A percentile compares a stretch with the other conserved stretches of the same genome.
Evolutionary conservation across 2,797 vertebrate species (phyloP).

Genomic region (Carapus acus): DNA sequence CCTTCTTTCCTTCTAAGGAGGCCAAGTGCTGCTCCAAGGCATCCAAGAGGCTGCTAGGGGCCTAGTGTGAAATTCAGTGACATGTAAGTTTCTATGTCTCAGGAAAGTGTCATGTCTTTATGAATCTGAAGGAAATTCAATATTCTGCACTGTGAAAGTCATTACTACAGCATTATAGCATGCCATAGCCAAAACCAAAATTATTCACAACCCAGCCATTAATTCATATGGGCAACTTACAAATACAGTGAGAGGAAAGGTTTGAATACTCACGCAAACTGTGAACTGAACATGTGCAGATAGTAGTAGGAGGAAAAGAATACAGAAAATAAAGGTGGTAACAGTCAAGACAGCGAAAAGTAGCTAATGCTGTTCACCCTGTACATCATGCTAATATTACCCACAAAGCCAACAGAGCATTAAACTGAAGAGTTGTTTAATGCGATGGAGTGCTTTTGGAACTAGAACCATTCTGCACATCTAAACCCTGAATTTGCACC

Average conservation of each 20-base stretch:
- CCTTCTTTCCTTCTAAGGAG: slow-evolving; percentile 95
- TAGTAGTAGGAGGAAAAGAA: slow-evolving; percentile 62
- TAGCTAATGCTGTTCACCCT: background rate
- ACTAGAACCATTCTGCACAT: background rate
- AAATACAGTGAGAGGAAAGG: slow-evolving; percentile 56
- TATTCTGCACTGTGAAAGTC: slow-evolving; percentile 31
- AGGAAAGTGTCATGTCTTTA: slow-evolving; percentile 4
- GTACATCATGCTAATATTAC: background rate
- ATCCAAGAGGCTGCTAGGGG: slow-evolving; percentile 91
- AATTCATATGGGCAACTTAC: slow-evolving; percentile 31
- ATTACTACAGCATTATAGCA: no score
- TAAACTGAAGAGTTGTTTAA: background rate
- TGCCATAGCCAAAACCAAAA: slow-evolving; percentile 14
- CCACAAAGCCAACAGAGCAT: background rate
- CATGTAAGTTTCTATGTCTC: slow-evolving; percentile 33
- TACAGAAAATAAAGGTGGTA: slow-evolving; percentile 72
- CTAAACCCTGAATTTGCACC: slow-evolving; percentile 44
- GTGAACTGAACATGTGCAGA: slow-evolving; percentile 70
- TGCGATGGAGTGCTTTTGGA: background rate
- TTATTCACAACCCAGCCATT: slow-evolving; percentile 29
- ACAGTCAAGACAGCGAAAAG: slow-evolving; percentile 45
- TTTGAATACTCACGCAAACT: slow-evolving; percentile 74
- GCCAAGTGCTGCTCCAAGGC: slow-evolving; percentile 93
- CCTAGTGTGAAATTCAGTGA: slow-evolving; percentile 66
- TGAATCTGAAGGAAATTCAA: background rate